Percentiles rank a stretch among this genome's conserved stretches.
These are phyloP conservation scores for Herpailurus yagouaroundi DNA, from an alignment of 2,113 vertebrate genomes.

Conservation along the genomic window DNA sequence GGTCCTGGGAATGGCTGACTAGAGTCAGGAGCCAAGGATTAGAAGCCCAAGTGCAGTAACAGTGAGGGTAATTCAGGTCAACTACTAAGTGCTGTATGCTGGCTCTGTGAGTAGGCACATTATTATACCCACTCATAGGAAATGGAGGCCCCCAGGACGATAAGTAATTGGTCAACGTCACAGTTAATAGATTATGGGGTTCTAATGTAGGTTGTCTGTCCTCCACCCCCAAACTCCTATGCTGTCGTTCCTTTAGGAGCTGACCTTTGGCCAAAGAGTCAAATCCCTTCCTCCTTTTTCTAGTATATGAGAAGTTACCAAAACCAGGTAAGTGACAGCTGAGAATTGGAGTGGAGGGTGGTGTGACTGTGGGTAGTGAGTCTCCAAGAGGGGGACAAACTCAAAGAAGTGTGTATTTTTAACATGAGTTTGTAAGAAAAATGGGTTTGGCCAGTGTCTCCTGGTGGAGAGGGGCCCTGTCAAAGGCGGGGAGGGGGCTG, in stretches of 20 bases:
- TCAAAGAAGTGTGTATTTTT: neutral
- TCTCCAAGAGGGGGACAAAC: neutral
- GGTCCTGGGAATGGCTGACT: neutral
- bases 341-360: neutral
- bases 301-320: constrained; percentile 43
- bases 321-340: constrained; percentile 55
- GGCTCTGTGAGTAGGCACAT: neutral
- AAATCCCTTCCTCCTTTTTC: neutral
- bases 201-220: neutral
- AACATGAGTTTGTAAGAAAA: neutral
- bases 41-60: neutral
- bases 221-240: neutral
- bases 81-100: neutral
- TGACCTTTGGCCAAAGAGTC: neutral
- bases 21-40: neutral
- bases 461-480: neutral
- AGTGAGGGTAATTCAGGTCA: too few species aligned
- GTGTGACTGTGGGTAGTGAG: neutral
- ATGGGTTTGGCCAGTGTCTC: neutral
- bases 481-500: neutral
- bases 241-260: constrained; percentile 33
- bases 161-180: neutral
- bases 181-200: neutral
- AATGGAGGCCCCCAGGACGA: neutral
- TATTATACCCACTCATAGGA: neutral